phyloP scores from a whole-genome alignment of 2,888 invertebrate genomes.

The Buathra laborator region DNA sequence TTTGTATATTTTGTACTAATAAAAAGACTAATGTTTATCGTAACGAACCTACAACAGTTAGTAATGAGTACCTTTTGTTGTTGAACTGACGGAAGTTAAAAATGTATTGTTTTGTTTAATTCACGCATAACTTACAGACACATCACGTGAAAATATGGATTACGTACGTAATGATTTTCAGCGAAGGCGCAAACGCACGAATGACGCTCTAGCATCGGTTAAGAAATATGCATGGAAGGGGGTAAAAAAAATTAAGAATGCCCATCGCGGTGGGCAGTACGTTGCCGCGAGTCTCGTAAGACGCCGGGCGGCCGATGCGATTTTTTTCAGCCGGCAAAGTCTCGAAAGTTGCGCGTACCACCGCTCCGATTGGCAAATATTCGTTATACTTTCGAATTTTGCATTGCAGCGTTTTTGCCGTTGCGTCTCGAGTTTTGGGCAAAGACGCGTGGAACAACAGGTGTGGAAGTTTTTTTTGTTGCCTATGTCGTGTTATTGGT shows the following conservation, averaged over 20 bases:
- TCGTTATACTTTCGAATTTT: constrained; percentile 18
- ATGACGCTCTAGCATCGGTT: constrained; percentile 49
- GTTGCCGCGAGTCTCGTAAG: constrained; percentile 62
- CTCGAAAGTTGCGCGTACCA: constrained; percentile 31
- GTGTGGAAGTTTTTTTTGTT: constrained; percentile 43
- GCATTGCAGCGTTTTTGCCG: constrained; percentile 8
- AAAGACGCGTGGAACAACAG: constrained; percentile 53
- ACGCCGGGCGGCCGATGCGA: constrained; percentile 56
- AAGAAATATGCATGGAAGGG: constrained; percentile 61
- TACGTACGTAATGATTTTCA: constrained; percentile 15
- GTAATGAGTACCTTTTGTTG: too few relatives aligned
- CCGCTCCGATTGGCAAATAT: constrained; percentile 9
- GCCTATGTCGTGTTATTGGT: not conserved
- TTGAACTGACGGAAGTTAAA: too few relatives aligned
- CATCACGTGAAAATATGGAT: not conserved
- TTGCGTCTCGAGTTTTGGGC: constrained; percentile 27
- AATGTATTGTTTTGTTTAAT: not conserved
- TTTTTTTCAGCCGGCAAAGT: constrained; percentile 53
- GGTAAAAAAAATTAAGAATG: constrained; percentile 64
- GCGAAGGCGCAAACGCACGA: constrained; percentile 60
- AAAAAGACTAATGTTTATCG: too few relatives aligned
- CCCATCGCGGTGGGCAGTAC: constrained; percentile 62
- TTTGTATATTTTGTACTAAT: too few relatives aligned
- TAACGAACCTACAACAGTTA: too few relatives aligned
- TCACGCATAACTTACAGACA: not conserved